Evolutionary conservation across 2,797 vertebrate genomes (phyloP).

Genomic region (Notolabrus celidotus): DNA sequence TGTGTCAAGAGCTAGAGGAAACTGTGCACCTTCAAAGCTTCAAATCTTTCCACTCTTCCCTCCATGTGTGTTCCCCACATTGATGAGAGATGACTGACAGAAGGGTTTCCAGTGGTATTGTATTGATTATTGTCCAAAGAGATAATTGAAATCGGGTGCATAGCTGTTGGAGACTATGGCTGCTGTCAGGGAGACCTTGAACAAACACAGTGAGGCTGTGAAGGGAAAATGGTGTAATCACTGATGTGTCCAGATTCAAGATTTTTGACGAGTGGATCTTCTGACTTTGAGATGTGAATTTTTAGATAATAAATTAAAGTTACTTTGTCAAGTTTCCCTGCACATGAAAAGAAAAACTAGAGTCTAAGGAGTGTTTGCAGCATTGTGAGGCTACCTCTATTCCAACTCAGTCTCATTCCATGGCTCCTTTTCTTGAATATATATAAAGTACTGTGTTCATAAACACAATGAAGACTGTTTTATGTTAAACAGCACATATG

Average conservation of each 20-base stretch:
- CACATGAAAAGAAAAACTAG: too few species aligned
- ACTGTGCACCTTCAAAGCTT: not conserved
- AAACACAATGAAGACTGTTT: too few species aligned
- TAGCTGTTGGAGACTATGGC: conserved; percentile 10
- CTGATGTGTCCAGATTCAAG: not conserved
- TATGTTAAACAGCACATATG: too few species aligned
- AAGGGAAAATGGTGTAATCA: not conserved
- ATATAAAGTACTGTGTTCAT: too few species aligned
- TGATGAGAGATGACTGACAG: conserved; percentile 16
- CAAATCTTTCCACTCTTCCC: not conserved
- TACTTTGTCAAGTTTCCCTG: not conserved
- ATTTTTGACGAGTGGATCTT: not conserved
- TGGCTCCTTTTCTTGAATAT: too few species aligned
- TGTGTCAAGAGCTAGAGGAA: conserved; percentile 22
- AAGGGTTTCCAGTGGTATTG: conserved; percentile 5
- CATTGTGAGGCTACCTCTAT: too few species aligned
- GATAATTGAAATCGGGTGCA: conserved; percentile 26
- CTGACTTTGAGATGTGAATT: not conserved
- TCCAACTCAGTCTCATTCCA: too few species aligned
- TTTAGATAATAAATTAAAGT: not conserved
- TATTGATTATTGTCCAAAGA: conserved; percentile 25
- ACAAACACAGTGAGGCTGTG: not conserved
- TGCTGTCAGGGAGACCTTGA: conserved; percentile 28
- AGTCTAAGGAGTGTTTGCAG: too few species aligned
- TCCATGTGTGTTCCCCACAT: not conserved